A percentile compares a stretch with the other conserved stretches of the same genome.
These are phyloP conservation scores for Panagrolaimus sp. DNA, from an alignment of 1,140 invertebrate genomes.

Conservation along the genomic window DNA sequence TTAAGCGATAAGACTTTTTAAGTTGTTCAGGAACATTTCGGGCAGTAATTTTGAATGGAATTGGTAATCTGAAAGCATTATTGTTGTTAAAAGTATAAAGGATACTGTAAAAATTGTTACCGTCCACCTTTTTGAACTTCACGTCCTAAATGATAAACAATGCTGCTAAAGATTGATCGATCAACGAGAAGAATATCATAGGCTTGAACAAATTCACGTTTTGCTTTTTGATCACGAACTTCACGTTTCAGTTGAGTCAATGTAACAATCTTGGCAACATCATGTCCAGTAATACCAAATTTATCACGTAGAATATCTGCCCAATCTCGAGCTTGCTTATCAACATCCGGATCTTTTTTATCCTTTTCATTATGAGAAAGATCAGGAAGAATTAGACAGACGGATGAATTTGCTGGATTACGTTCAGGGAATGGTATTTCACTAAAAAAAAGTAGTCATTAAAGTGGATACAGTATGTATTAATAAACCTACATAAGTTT, in stretches of 20 bases:
- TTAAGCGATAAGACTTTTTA: slow-evolving; percentile 3
- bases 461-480: background rate
- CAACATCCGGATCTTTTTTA: slow-evolving; percentile 38
- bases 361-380: slow-evolving; percentile 34
- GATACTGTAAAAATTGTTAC: background rate
- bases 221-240: slow-evolving; percentile 31
- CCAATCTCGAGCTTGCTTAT: slow-evolving; percentile 41
- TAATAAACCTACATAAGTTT: slow-evolving; percentile 36
- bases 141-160: slow-evolving; percentile 20
- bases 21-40: slow-evolving; percentile 20
- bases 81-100: background rate
- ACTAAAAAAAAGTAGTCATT: slow-evolving; percentile 26
- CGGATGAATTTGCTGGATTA: slow-evolving; percentile 33
- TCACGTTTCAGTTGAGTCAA: slow-evolving; percentile 39
- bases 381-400: slow-evolving; percentile 46
- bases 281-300: slow-evolving; percentile 30
- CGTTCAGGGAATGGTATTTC: slow-evolving; percentile 32
- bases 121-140: slow-evolving; percentile 19
- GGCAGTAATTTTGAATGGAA: slow-evolving; percentile 13
- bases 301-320: slow-evolving; percentile 38
- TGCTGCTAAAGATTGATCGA: background rate
- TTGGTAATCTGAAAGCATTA: background rate
- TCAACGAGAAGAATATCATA: slow-evolving; percentile 33
- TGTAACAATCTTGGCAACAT: slow-evolving; percentile 42
- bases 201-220: slow-evolving; percentile 27